Evolutionary conservation across 2,797 vertebrate species (phyloP).

Genomic region (Ptychobarbus kaznakovi): DNA sequence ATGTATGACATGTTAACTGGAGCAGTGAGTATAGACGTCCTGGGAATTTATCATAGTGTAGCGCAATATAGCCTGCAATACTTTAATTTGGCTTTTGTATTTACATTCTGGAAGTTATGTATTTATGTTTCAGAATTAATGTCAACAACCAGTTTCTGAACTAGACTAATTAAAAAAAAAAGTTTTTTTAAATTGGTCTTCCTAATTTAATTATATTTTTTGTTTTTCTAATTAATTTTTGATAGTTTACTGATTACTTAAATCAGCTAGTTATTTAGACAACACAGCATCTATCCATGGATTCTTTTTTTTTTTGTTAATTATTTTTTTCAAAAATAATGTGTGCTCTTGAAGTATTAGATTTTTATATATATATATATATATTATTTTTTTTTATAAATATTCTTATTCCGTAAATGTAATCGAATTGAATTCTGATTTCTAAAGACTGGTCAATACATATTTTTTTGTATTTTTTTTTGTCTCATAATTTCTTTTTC

Average conservation of each 20-base stretch:
- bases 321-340: no score
- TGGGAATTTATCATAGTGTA: not conserved
- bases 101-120: not conserved
- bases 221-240: not conserved
- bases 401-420: not conserved
- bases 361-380: not conserved
- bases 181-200: no score
- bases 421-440: not conserved
- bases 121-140: not conserved
- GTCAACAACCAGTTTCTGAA: not conserved
- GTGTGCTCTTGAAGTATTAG: not conserved
- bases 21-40: constrained; percentile 86
- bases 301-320: no score
- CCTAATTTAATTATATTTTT: no score
- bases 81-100: not conserved
- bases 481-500: no score
- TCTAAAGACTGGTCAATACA: not conserved
- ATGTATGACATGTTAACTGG: constrained; percentile 99
- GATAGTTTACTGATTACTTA: no score
- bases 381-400: no score
- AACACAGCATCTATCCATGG: no score
- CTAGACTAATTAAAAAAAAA: not conserved
- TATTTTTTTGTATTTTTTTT: no score
- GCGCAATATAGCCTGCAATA: not conserved
- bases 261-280: no score